Conservation (phyloP, 2,113 vertebrate genomes). For the Manacus vitellinus region DNA sequence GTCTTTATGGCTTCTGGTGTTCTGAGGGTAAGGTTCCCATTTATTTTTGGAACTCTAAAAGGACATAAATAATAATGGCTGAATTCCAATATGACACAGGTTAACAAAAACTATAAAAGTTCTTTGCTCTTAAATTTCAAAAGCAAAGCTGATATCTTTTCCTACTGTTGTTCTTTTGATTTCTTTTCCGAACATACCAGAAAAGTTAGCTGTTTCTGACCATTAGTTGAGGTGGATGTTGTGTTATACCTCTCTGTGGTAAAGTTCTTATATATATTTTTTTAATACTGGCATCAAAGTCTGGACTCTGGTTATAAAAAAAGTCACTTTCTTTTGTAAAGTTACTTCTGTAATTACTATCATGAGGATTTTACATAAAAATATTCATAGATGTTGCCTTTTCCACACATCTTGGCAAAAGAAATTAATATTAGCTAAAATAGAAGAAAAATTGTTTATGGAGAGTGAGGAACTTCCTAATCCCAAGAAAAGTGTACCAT, state of each 20-base stretch:
- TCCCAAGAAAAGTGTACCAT: neutral
- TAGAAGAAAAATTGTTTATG: neutral
- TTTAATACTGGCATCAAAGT: neutral
- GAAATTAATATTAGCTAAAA: neutral
- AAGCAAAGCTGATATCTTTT: constrained; percentile 1
- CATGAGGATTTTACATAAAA: neutral
- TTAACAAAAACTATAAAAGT: neutral
- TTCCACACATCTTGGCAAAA: neutral
- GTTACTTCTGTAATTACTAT: neutral
- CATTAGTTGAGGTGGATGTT: neutral
- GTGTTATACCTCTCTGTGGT: neutral
- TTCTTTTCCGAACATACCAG: neutral
- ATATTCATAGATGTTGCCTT: neutral
- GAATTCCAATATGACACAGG: neutral
- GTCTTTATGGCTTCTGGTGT: constrained; percentile 6
- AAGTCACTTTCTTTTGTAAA: neutral
- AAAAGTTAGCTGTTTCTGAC: neutral
- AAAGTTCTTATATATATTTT: neutral
- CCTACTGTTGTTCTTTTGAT: neutral
- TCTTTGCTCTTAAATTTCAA: neutral
- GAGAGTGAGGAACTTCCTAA: neutral
- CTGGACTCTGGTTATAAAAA: neutral
- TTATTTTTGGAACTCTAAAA: neutral
- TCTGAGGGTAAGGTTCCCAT: neutral
- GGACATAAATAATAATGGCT: neutral